Percentiles rank a stretch among this genome's conserved stretches.
These are phyloP conservation scores for Zosterops pallidus DNA, from an alignment of 2,113 vertebrate genomes.

Conservation along the genomic window DNA sequence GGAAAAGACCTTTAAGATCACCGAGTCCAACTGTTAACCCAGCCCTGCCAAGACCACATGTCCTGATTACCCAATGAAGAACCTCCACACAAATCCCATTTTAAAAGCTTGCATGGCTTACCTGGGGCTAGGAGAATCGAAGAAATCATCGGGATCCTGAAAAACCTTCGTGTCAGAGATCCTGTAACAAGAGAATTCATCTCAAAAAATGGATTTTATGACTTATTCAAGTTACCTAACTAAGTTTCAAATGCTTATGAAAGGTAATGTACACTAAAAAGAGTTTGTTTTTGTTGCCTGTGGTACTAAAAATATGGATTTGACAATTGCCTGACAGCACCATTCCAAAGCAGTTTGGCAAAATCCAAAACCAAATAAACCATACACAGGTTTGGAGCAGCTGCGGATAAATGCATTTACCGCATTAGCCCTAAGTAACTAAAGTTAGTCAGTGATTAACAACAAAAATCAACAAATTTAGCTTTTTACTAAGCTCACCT, in stretches of 20 bases:
- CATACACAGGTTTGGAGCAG: background rate
- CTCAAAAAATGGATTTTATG: background rate
- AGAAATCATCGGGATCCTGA: background rate
- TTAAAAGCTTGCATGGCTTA: background rate
- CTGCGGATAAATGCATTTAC: background rate
- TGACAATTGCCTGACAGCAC: background rate
- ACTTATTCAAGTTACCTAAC: background rate
- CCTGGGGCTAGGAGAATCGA: background rate
- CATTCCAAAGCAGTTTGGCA: background rate
- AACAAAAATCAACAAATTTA: background rate
- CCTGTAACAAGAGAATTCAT: background rate
- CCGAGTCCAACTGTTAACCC: background rate
- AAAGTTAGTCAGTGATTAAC: background rate
- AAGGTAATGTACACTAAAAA: background rate
- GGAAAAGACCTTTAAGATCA: background rate
- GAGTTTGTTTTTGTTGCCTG: background rate
- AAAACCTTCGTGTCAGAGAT: background rate
- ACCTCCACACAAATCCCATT: background rate
- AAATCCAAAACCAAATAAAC: background rate
- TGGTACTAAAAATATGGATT: background rate
- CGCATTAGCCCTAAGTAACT: background rate
- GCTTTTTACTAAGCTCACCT: background rate
- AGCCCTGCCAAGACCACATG: background rate
- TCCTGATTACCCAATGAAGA: background rate
- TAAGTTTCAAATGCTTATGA: background rate